These are phyloP conservation scores for Idris sp. DNA, from an alignment of 1,140 invertebrate species.

Conservation along the genomic window DNA sequence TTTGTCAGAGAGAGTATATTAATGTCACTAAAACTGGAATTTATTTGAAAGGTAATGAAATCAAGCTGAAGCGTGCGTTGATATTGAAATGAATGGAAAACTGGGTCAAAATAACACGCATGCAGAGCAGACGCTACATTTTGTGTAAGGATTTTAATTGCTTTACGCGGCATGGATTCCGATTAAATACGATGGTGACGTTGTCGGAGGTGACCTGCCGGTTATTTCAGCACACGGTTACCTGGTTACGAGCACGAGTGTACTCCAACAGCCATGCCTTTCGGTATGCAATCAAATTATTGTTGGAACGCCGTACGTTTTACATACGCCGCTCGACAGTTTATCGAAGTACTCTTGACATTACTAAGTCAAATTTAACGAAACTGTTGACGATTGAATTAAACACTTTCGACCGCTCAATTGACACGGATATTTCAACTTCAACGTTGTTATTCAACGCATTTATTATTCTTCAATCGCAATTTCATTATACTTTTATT, in stretches of 20 bases:
- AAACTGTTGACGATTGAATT: conserved; percentile 49
- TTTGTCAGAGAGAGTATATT: too few relatives aligned
- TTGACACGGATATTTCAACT: conserved; percentile 29
- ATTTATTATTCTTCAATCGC: conserved; percentile 10
- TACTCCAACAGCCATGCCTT: conserved; percentile 50
- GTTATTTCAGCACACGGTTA: conserved; percentile 53
- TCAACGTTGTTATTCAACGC: conserved; percentile 8
- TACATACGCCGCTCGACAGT: conserved; percentile 47
- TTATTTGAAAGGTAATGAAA: conserved; percentile 41
- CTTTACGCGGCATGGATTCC: conserved; percentile 55
- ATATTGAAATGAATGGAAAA: conserved; percentile 46
- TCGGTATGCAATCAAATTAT: conserved; percentile 55
- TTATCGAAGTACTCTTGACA: conserved; percentile 57
- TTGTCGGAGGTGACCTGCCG: conserved; percentile 46
- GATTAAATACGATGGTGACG: conserved; percentile 55
- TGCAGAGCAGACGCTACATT: conserved; percentile 38
- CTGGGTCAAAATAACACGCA: conserved; percentile 35
- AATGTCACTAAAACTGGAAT: conserved; percentile 34
- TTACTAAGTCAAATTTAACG: conserved; percentile 58
- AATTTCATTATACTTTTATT: neutral
- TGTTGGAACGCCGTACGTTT: conserved; percentile 51
- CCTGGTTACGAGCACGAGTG: conserved; percentile 54
- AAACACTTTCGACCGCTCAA: conserved; percentile 31
- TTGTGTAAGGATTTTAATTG: conserved; percentile 56
- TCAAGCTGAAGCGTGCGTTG: conserved; percentile 3